Evolutionary conservation across 2,888 invertebrate species (phyloP), one percentile per base, ranked within the genome.

Genomic region (Yponomeuta sedellus): DNA sequence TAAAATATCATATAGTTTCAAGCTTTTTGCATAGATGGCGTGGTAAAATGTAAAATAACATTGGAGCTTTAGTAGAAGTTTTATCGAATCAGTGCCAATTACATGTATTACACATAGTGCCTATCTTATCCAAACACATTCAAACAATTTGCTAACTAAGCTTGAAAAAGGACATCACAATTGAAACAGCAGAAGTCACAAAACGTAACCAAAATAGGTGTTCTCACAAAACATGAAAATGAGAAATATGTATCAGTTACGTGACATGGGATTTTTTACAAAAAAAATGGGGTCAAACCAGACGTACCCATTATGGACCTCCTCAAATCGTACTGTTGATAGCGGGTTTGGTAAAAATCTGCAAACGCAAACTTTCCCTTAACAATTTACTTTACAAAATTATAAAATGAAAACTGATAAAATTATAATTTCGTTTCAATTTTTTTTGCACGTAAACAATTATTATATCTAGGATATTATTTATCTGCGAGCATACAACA

Each of bases 261-360:
- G 34, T 34, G 34, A 34, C 34, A 8, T 8, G 34, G 34, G 34
- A 34, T 34, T 34, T 28, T 8, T 5, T 34, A 34, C 34, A 6
- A 34, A 34, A 1, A n/a, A 61, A 61, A 61, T 16, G 34, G 62
- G 72, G 70, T 70, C 68, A 67, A 74, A 74, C 70, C 70, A 61
- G 65, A 78, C 87, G 80, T 88, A 89, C 89, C 88, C 78, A 86
- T 82, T 68, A 89, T 80, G 70, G 77, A 79, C 76, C 80, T 80
- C 69, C 78, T 81, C 74, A 87, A 76, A 74, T 83, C 79, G 72
- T 80, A 81, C 70, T 78, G 83, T 65, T 77, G 81, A 72, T 77
- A 80, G 74, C 78, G 79, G 69, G 83, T 79, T 71, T 80, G 81
- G 69, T 76, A 84, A 74, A 80, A 80, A 75, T 87, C 88, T 88